Evolutionary conservation across 2,888 invertebrate genomes (phyloP).

Genomic region (Pandemis heparana): DNA sequence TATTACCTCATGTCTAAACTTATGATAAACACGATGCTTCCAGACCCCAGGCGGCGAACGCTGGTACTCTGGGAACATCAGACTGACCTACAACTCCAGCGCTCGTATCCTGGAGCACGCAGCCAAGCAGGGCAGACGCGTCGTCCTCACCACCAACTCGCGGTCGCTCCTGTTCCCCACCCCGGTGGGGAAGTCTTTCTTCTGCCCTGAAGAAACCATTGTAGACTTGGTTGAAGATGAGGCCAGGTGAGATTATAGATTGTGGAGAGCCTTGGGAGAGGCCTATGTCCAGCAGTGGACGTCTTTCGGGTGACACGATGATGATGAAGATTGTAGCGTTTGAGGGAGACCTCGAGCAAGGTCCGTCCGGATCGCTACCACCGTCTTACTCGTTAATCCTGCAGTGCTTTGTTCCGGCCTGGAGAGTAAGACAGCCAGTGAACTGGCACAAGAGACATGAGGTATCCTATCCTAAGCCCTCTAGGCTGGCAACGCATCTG

Average conservation of each 20-base stretch:
- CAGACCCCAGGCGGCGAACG: conserved; percentile 95
- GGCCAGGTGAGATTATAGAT: conserved; percentile 59
- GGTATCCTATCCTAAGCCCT: too few species aligned
- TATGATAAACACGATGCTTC: conserved; percentile 49
- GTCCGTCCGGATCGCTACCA: too few species aligned
- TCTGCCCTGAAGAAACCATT: conserved; percentile 89
- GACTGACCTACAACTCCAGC: conserved; percentile 90
- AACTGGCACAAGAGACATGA: too few species aligned
- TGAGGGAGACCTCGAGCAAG: too few species aligned
- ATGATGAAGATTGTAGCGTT: too few species aligned
- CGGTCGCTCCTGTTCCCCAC: conserved; percentile 91
- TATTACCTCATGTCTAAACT: background rate
- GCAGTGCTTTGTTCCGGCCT: too few species aligned
- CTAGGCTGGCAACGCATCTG: too few species aligned
- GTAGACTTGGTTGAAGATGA: conserved; percentile 87
- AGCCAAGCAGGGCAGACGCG: conserved; percentile 82
- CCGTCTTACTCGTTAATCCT: too few species aligned
- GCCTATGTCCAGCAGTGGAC: too few species aligned
- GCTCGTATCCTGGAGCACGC: conserved; percentile 86
- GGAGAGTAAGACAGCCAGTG: too few species aligned
- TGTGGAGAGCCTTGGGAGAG: too few species aligned
- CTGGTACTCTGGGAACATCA: conserved; percentile 94
- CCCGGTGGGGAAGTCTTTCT: conserved; percentile 94
- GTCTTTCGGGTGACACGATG: too few species aligned
- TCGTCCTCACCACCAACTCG: conserved; percentile 84